Evolutionary conservation across 92 coral and sea anemone species (phyloP).

Genomic region (Montipora capitata): DNA sequence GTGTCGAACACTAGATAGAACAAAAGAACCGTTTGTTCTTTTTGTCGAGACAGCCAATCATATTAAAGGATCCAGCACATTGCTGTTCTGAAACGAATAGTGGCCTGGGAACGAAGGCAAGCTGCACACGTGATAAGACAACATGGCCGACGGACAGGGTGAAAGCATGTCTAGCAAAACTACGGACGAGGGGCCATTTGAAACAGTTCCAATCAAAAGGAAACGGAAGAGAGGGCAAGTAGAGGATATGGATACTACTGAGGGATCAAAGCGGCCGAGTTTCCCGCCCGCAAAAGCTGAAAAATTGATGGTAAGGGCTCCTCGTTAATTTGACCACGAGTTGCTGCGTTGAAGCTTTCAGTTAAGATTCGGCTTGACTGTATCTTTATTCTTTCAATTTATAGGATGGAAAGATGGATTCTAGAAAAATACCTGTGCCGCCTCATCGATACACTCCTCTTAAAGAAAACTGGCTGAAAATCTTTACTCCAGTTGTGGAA

Average conservation of each 20-base stretch:
- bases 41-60: too few species aligned
- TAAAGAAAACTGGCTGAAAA: conserved; percentile 96
- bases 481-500: conserved; percentile 96
- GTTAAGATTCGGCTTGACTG: too few species aligned
- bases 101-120: background rate
- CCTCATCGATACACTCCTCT: conserved; percentile 95
- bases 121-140: conserved; percentile 62
- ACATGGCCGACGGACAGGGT: conserved; percentile 81
- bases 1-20: too few species aligned
- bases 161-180: conserved; percentile 51
- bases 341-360: too few species aligned
- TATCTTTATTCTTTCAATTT: background rate
- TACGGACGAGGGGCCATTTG: conserved; percentile 78
- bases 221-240: conserved; percentile 87
- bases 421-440: conserved; percentile 94
- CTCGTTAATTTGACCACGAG: background rate
- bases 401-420: conserved; percentile 91
- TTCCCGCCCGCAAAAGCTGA: conserved; percentile 95
- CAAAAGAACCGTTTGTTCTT: too few species aligned
- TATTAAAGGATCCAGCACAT: too few species aligned
- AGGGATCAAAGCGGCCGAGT: conserved; percentile 83
- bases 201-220: conserved; percentile 78
- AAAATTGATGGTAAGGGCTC: conserved; percentile 78
- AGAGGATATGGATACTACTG: conserved; percentile 95
- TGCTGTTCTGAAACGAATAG: background rate